These are phyloP conservation scores for Streblospio benedicti DNA, from an alignment of 1,140 invertebrate species.

Conservation along the genomic window DNA sequence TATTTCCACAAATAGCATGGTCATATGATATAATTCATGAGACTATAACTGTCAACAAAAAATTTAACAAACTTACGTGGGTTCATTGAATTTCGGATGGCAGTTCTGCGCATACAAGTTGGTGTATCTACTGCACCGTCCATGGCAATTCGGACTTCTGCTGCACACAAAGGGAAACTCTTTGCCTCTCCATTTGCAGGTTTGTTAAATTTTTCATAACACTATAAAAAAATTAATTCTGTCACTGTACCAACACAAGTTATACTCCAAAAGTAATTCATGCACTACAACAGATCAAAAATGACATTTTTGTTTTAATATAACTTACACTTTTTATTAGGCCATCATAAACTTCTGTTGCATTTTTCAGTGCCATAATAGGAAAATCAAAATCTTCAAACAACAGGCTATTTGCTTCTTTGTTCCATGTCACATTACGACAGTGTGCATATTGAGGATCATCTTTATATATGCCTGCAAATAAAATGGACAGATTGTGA, in stretches of 20 bases:
- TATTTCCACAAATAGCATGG: no score
- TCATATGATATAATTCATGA: no score
- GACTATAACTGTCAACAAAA: no score
- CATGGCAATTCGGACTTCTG: conserved; percentile 12
- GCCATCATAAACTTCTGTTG: not conserved
- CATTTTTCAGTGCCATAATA: not conserved
- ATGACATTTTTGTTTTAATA: conserved; percentile 10
- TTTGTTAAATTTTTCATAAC: conserved; percentile 55
- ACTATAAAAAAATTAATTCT: conserved; percentile 38
- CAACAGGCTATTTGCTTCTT: not conserved
- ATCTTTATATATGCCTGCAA: conserved; percentile 10
- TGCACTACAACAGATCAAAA: conserved; percentile 20
- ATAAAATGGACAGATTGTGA: conserved; percentile 11
- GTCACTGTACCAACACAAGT: not conserved
- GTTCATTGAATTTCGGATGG: conserved; percentile 43
- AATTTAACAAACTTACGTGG: conserved; percentile 38
- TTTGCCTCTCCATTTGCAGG: conserved; percentile 54
- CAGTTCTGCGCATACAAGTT: conserved; percentile 63
- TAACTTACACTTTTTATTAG: not conserved
- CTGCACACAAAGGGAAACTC: conserved; percentile 62
- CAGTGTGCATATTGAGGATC: conserved; percentile 21
- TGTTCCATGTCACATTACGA: not conserved
- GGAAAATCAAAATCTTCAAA: not conserved
- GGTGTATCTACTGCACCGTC: conserved; percentile 58
- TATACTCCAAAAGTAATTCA: not conserved